A percentile compares a stretch with the other conserved stretches of the same genome.
Conservation (phyloP, 2,888 invertebrate genomes). For the Eulithis prunata region DNA sequence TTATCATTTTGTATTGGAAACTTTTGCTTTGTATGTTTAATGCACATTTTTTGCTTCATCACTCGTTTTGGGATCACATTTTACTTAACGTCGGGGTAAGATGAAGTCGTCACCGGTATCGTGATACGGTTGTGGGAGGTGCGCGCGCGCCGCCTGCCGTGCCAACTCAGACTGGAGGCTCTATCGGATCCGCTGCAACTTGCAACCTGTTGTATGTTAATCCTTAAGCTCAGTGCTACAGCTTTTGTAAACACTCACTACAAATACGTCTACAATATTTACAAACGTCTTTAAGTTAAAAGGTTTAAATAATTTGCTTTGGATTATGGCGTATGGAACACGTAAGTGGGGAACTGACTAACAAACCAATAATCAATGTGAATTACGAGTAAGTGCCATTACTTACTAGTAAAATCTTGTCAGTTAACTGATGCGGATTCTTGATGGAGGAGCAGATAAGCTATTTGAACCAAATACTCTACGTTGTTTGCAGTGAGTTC, state of each 20-base stretch:
- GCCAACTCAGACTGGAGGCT: constrained; percentile 78
- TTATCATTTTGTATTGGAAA: constrained; percentile 60
- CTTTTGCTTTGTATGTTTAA: constrained; percentile 34
- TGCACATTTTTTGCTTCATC: constrained; percentile 40
- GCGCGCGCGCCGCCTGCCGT: constrained; percentile 78
- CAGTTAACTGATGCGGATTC: too few species aligned
- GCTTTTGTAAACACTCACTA: constrained; percentile 68
- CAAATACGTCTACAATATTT: constrained; percentile 48
- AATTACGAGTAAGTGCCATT: not conserved
- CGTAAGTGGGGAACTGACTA: constrained; percentile 16
- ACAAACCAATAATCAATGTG: not conserved
- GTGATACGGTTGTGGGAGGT: constrained; percentile 46
- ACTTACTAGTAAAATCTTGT: too few species aligned
- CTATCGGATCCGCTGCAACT: constrained; percentile 68
- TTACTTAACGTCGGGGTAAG: constrained; percentile 15
- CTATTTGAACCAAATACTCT: too few species aligned
- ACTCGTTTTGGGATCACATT: constrained; percentile 23
- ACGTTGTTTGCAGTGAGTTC: too few species aligned
- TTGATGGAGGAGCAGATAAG: too few species aligned
- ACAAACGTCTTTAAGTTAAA: constrained; percentile 43
- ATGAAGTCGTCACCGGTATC: constrained; percentile 44
- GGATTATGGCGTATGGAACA: constrained; percentile 28
- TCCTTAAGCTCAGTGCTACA: constrained; percentile 68
- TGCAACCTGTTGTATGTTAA: constrained; percentile 77
- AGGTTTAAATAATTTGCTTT: constrained; percentile 39